Percentiles rank a stretch among this genome's conserved stretches.
Conservation (phyloP, 2,113 vertebrate species). For the Lophotis ruficrista region DNA sequence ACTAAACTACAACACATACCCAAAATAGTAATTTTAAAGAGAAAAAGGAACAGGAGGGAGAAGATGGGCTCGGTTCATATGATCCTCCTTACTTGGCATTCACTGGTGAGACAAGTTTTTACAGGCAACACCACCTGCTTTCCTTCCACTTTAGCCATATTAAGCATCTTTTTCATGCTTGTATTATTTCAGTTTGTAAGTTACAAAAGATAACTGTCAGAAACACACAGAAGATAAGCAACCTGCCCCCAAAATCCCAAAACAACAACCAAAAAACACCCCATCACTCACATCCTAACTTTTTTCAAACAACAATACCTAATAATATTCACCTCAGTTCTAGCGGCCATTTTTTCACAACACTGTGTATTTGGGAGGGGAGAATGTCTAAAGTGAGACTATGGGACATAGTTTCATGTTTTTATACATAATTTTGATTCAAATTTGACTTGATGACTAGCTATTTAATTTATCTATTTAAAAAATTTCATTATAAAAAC, state of each 20-base stretch:
- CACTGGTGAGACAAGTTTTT: not conserved
- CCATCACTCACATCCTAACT: not conserved
- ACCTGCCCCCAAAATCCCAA: too few species aligned
- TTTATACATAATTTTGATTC: not conserved
- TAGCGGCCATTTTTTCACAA: not conserved
- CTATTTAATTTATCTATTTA: not conserved
- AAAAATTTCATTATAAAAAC: not conserved
- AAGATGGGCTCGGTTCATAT: not conserved
- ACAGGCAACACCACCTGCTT: not conserved
- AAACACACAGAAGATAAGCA: not conserved
- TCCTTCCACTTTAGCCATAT: not conserved
- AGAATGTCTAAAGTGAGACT: not conserved
- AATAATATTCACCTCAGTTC: not conserved
- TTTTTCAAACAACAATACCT: not conserved
- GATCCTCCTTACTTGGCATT: not conserved
- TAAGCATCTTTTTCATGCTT: not conserved
- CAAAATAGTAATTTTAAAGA: not conserved
- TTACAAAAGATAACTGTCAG: not conserved
- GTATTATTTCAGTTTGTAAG: not conserved
- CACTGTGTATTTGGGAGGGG: not conserved
- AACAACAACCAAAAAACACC: too few species aligned
- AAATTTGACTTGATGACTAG: not conserved
- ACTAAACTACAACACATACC: too few species aligned
- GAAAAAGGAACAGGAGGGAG: not conserved
- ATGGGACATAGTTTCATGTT: not conserved